These are phyloP conservation scores for Cyanistes caeruleus DNA, from an alignment of 2,113 vertebrate genomes.

Conservation along the genomic window DNA sequence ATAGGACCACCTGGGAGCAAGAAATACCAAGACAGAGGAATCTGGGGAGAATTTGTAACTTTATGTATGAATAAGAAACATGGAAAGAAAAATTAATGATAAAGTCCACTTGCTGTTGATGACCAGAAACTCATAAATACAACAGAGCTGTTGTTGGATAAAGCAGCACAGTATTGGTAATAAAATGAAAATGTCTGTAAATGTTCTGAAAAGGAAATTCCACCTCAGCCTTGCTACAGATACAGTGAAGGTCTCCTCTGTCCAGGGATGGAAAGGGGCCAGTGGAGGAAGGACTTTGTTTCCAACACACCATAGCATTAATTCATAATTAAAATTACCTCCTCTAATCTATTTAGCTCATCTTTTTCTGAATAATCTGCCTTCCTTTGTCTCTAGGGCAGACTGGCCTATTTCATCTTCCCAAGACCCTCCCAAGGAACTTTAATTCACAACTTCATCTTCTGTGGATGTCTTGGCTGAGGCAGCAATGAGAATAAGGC, in stretches of 20 bases:
- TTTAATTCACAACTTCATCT: neutral
- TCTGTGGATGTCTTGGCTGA: neutral
- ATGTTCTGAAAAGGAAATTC: neutral
- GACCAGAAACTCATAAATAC: neutral
- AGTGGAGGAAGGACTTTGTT: neutral
- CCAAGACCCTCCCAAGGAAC: neutral
- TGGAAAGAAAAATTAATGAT: neutral
- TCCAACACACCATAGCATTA: neutral
- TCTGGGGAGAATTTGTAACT: neutral
- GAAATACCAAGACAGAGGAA: neutral
- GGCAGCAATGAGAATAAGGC: neutral
- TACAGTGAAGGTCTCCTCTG: neutral
- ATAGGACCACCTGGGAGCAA: neutral
- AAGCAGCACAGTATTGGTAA: neutral
- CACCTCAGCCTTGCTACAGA: neutral
- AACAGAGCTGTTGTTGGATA: neutral
- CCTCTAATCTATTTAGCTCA: neutral
- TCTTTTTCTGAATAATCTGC: neutral
- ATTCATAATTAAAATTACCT: neutral
- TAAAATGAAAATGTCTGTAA: neutral
- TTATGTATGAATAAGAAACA: neutral
- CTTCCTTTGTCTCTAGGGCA: neutral
- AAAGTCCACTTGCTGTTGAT: neutral
- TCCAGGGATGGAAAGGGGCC: neutral
- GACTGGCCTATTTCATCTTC: neutral